Evolutionary conservation across 2,888 invertebrate species (phyloP).

Genomic region (Cosmorhoe ocellata): DNA sequence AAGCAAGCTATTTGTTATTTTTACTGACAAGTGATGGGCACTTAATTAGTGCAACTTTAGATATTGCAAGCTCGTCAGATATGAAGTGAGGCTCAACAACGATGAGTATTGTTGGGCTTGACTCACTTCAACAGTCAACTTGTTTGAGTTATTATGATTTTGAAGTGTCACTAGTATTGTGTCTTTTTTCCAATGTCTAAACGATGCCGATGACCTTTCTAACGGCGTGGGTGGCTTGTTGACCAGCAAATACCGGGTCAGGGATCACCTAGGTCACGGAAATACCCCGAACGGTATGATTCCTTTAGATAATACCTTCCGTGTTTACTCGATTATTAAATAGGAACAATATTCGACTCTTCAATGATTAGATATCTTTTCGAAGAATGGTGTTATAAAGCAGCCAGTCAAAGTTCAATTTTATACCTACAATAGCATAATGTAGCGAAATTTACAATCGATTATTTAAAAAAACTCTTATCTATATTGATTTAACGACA

Average conservation of each 20-base stretch:
- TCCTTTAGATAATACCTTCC: neutral
- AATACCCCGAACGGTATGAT: neutral
- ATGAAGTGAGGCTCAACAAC: neutral
- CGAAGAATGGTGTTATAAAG: too few species aligned
- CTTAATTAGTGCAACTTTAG: neutral
- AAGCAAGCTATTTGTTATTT: too few species aligned
- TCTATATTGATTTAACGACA: too few species aligned
- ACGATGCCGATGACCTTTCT: conserved; percentile 13
- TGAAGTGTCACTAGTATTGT: conserved; percentile 1
- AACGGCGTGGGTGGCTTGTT: conserved; percentile 28
- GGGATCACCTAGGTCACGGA: conserved; percentile 26
- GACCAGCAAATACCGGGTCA: conserved; percentile 27
- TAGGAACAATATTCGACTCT: neutral
- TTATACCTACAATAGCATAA: too few species aligned
- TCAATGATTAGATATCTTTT: neutral
- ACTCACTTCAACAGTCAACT: too few species aligned
- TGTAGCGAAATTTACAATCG: too few species aligned
- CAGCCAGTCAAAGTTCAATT: too few species aligned
- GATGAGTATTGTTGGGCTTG: neutral
- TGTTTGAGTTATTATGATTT: neutral
- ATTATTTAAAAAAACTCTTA: too few species aligned
- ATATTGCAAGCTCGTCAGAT: conserved; percentile 8
- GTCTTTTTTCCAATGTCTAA: neutral
- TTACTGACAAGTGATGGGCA: too few species aligned
- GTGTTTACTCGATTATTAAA: neutral